Base-by-base conservation (phyloP, 2,888 invertebrate species). In the Andrena praecox region DNA sequence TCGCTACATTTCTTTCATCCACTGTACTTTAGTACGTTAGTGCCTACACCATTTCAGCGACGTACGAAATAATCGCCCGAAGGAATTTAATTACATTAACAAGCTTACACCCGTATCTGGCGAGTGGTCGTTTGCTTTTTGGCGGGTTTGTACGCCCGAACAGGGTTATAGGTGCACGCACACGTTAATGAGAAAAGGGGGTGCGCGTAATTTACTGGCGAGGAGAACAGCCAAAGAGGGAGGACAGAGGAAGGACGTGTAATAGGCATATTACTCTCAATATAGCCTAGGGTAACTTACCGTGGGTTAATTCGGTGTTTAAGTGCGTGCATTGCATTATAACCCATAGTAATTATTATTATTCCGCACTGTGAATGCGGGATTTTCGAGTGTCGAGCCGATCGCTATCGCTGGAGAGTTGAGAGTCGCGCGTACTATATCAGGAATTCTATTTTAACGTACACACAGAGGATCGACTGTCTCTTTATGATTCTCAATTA, bases 101-200 rank as follows among this genome's bases (percentile, higher is more conserved):
- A 42, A 20, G 42, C 7, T 64, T 62, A 33, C n/a, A 56, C 27
- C 10, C 33, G 60, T 64, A 35, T 52, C 48, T 59, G 62, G 68
- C 71, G 56, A 60, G 70, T 64, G 66, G 73, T 75, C 63, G 73
- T 33, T 73, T 72, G 73, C 80, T 81, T 84, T 86, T 80, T 63
- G 64, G 59, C 50, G 67, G 48, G 73, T 24, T 74, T 67, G 72
- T 77, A 75, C 76, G 66, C 68, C 64, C 52, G 68, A 76, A 69
- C 59, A 64, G 63, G 72, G 73, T 67, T 80, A 77, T 79, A 69
- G 78, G 78, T 74, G 74, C 75, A 82, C 75, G 77, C 77, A 79
- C 78, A 75, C 78, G 82, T 86, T 88, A 88, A 88, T 88, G 88
- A 85, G 85, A 82, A 80, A 86, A 86, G 82, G 87, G 89, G 85